Percentiles rank a stretch among this genome's conserved stretches.
Conservation (phyloP, 2,797 vertebrate genomes). For the Brachymystax lenok region DNA sequence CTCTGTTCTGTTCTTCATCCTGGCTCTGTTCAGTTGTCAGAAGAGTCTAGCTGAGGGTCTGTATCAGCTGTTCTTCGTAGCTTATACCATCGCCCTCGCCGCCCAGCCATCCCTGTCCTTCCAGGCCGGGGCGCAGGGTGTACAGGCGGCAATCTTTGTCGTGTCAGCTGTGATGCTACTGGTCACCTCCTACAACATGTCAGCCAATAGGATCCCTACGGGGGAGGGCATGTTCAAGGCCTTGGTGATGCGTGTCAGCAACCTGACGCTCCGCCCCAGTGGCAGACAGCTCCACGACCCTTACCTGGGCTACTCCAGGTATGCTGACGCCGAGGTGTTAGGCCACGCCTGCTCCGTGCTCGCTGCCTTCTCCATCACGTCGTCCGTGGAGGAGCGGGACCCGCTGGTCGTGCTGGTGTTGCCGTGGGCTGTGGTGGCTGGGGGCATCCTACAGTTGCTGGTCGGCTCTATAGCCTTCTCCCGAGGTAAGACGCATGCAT, state of each 20-base stretch:
- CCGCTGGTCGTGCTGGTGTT: constrained; percentile 75
- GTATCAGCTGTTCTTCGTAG: constrained; percentile 79
- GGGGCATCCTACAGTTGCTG: constrained; percentile 80
- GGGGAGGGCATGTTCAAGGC: constrained; percentile 67
- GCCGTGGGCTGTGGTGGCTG: constrained; percentile 84
- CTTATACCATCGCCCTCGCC: constrained; percentile 82
- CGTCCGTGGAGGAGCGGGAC: constrained; percentile 55
- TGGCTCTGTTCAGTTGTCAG: constrained; percentile 78
- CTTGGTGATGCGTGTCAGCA: constrained; percentile 58
- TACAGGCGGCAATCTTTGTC: constrained; percentile 82
- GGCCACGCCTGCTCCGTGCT: constrained; percentile 81
- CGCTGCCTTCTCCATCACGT: constrained; percentile 81
- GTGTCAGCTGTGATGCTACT: constrained; percentile 72
- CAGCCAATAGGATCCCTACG: constrained; percentile 61
- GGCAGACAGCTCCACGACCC: constrained; percentile 74
- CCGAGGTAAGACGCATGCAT: constrained; percentile 81
- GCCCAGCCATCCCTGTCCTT: constrained; percentile 76
- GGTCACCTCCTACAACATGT: constrained; percentile 75
- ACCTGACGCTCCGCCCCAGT: constrained; percentile 70
- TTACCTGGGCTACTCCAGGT: constrained; percentile 85
- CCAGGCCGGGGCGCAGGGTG: constrained; percentile 78
- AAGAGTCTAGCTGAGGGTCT: constrained; percentile 76
- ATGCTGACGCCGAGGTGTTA: constrained; percentile 82
- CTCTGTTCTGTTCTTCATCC: constrained; percentile 78
- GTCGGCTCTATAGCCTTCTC: constrained; percentile 82